A percentile compares a stretch with the other conserved stretches of the same genome.
Conservation (phyloP, 1,140 invertebrate species). For the Tetramorium simillimum region DNA sequence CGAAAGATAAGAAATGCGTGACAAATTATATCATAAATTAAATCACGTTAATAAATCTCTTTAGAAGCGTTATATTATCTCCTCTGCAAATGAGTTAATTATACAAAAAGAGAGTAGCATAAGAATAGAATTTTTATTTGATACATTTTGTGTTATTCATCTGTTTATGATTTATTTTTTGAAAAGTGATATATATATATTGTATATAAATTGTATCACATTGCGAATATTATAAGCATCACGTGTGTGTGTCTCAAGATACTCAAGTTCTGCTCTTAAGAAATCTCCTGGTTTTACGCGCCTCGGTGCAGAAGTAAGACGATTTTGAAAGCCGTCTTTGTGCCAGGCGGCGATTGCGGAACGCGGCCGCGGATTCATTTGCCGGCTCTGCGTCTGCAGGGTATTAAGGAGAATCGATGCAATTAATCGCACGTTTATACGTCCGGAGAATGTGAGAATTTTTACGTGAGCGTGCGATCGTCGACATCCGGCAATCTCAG, state of each 20-base stretch:
- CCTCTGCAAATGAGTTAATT: background rate
- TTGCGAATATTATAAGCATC: background rate
- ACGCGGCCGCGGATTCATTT: constrained; percentile 5
- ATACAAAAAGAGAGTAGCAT: background rate
- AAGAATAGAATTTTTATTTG: background rate
- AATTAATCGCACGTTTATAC: constrained; percentile 58
- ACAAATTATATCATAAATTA: background rate
- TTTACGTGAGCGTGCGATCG: constrained; percentile 40
- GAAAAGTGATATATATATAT: background rate
- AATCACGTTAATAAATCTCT: background rate
- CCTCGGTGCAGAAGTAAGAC: background rate
- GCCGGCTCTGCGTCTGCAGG: constrained; percentile 21
- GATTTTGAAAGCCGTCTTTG: constrained; percentile 32
- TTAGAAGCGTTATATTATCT: background rate
- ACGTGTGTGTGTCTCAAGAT: background rate
- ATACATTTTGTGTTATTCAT: background rate
- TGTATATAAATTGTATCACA: background rate
- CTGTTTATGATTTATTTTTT: background rate
- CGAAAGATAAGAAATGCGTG: background rate
- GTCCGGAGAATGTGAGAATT: constrained; percentile 51
- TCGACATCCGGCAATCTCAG: constrained; percentile 60
- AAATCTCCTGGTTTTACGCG: background rate
- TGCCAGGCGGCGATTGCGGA: background rate
- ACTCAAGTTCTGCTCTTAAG: background rate
- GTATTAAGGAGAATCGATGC: constrained; percentile 33